Evolutionary conservation across 2,113 vertebrate genomes (phyloP).

Genomic region (Irena cyanogastra): DNA sequence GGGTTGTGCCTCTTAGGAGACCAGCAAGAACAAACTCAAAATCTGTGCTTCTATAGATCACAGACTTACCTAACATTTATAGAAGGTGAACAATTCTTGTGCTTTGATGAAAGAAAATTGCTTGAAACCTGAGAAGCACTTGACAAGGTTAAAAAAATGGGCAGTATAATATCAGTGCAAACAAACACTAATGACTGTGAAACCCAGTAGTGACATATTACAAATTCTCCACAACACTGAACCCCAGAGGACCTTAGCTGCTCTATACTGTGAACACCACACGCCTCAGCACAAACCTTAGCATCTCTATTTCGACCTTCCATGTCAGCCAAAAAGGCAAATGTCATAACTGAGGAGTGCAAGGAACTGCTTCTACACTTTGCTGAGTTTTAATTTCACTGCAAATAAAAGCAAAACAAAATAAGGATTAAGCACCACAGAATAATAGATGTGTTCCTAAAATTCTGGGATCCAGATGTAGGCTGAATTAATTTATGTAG

Average conservation of each 20-base stretch:
- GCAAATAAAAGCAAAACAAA: background rate
- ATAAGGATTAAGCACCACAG: background rate
- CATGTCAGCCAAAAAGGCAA: background rate
- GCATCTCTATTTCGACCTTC: background rate
- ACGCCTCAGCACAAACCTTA: background rate
- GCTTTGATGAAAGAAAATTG: background rate
- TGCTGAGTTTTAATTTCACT: slow-evolving; percentile 12
- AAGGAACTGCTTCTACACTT: background rate
- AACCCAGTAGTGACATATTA: background rate
- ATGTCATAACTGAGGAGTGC: background rate
- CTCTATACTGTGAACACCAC: background rate
- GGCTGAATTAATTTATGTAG: background rate
- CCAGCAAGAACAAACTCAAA: background rate
- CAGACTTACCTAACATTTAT: background rate
- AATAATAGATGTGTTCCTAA: background rate
- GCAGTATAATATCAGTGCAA: background rate
- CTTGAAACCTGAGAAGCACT: background rate
- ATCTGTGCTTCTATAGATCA: background rate
- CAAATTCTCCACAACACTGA: background rate
- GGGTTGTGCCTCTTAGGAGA: background rate
- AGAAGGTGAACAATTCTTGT: background rate
- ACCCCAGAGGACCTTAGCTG: background rate
- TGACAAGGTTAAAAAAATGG: background rate
- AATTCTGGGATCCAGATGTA: background rate
- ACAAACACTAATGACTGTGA: background rate